Conservation (phyloP, 2,888 invertebrate genomes). For the Synergus itoensis region DNA sequence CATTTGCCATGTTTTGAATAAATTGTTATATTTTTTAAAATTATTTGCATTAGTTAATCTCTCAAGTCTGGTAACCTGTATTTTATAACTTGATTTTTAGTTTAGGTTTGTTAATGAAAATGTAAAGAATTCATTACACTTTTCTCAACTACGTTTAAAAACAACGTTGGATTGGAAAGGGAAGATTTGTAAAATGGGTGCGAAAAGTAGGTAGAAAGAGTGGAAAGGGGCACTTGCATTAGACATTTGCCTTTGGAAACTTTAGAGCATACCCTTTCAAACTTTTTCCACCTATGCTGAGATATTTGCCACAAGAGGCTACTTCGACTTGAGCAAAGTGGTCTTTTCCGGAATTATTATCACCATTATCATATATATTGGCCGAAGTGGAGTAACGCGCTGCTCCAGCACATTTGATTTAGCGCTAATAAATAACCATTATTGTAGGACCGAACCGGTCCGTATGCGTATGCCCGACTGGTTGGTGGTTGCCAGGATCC, state of each 20-base stretch:
- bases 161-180: no score
- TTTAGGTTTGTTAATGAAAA: no score
- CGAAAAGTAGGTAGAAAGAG: no score
- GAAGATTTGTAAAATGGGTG: no score
- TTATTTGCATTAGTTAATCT: no score
- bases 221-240: no score
- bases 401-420: constrained; percentile 75
- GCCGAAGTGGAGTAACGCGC: constrained; percentile 61
- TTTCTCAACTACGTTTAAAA: background rate
- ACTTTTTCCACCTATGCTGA: constrained; percentile 34
- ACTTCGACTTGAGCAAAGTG: constrained; percentile 61
- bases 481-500: constrained; percentile 62
- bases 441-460: constrained; percentile 67
- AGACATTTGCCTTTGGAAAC: constrained; percentile 22
- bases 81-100: no score
- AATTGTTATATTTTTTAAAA: no score
- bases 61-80: no score
- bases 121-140: no score
- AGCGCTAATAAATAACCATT: constrained; percentile 77
- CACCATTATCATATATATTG: constrained; percentile 77
- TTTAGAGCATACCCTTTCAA: constrained; percentile 43
- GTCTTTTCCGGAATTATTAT: constrained; percentile 74
- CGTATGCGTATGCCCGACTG: constrained; percentile 55
- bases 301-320: constrained; percentile 53
- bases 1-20: no score